Percentiles rank a stretch among this genome's conserved stretches.
Evolutionary conservation across 2,888 invertebrate genomes (phyloP).

Genomic region (Andrena bicolor): DNA sequence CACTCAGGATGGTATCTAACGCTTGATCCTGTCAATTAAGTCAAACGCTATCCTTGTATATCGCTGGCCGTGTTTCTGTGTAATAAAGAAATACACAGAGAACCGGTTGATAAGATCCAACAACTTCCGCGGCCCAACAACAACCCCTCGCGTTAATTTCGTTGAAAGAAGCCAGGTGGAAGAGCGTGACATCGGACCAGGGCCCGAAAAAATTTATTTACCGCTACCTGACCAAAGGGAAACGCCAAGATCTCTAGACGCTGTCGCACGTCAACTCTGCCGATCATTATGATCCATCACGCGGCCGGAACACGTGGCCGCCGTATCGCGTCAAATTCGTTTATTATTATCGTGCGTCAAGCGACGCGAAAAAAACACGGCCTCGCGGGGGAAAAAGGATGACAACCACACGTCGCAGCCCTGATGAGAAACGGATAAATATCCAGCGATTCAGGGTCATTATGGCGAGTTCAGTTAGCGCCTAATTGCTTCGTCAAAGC

Average conservation of each 20-base stretch:
- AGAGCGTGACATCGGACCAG: slow-evolving; percentile 36
- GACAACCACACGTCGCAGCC: slow-evolving; percentile 26
- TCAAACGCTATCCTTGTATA: too few relatives aligned
- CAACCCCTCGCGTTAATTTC: slow-evolving; percentile 38
- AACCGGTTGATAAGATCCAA: slow-evolving; percentile 36
- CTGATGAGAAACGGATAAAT: slow-evolving; percentile 54
- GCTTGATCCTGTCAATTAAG: too few relatives aligned
- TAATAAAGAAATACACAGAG: too few relatives aligned
- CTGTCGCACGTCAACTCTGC: slow-evolving; percentile 52
- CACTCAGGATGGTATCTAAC: neutral
- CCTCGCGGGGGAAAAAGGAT: neutral
- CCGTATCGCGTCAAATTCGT: slow-evolving; percentile 65
- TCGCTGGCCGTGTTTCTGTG: too few relatives aligned
- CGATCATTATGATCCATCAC: slow-evolving; percentile 72
- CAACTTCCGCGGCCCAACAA: slow-evolving; percentile 54
- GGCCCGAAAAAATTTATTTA: slow-evolving; percentile 50
- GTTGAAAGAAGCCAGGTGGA: slow-evolving; percentile 42
- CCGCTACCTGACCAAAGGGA: slow-evolving; percentile 36
- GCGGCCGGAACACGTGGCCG: slow-evolving; percentile 34
- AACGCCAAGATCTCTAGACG: slow-evolving; percentile 51
- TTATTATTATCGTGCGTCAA: slow-evolving; percentile 66
- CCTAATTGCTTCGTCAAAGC: slow-evolving; percentile 57
- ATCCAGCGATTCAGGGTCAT: slow-evolving; percentile 50
- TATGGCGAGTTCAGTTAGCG: slow-evolving; percentile 33
- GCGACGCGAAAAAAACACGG: slow-evolving; percentile 29